Evolutionary conservation across 2,888 invertebrate species (phyloP).

Genomic region (Chymomyza procnemis): DNA sequence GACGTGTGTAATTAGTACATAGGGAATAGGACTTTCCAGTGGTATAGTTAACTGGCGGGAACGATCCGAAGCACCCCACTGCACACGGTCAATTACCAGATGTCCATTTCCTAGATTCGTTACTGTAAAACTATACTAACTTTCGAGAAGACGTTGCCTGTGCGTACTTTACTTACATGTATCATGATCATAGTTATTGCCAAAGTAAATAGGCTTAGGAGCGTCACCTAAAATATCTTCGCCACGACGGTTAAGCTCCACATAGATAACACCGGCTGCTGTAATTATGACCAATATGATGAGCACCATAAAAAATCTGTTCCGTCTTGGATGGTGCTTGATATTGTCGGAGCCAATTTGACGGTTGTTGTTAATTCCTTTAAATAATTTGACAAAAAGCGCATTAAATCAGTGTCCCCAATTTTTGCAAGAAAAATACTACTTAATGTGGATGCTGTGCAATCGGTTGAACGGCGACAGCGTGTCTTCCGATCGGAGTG

Average conservation of each 20-base stretch:
- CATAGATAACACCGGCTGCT: constrained; percentile 65
- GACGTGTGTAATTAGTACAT: constrained; percentile 80
- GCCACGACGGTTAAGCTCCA: constrained; percentile 61
- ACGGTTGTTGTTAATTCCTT: constrained; percentile 55
- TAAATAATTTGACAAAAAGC: constrained; percentile 16
- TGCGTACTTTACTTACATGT: constrained; percentile 74
- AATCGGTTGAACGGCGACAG: constrained; percentile 57
- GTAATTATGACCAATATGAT: constrained; percentile 64
- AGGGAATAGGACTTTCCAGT: constrained; percentile 77
- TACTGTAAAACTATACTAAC: constrained; percentile 61
- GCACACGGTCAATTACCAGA: constrained; percentile 75
- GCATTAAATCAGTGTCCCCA: not conserved
- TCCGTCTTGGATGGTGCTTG: constrained; percentile 62
- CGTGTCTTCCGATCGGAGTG: constrained; percentile 75
- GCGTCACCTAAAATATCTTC: constrained; percentile 12
- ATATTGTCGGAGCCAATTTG: constrained; percentile 24
- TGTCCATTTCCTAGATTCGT: constrained; percentile 79
- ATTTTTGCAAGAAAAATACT: constrained; percentile 11
- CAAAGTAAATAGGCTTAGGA: constrained; percentile 68
- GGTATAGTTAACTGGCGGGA: constrained; percentile 54
- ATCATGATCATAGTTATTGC: constrained; percentile 76
- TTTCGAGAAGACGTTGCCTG: not conserved
- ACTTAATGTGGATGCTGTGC: constrained; percentile 30
- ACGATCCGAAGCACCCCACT: constrained; percentile 77
- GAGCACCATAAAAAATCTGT: constrained; percentile 64